Evolutionary conservation across 2,113 vertebrate genomes (phyloP).

Genomic region (Semnopithecus entellus): DNA sequence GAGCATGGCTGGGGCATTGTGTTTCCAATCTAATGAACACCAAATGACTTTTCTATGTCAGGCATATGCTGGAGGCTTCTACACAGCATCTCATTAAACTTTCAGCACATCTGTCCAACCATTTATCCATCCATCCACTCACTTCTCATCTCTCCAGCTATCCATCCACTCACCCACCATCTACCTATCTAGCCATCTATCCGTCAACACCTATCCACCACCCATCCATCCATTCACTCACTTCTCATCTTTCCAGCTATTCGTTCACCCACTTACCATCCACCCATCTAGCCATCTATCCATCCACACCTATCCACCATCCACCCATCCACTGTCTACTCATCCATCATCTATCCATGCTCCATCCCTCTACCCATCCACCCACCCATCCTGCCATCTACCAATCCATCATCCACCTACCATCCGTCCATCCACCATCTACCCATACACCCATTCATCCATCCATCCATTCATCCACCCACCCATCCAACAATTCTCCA

Average conservation of each 20-base stretch:
- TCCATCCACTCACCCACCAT: rapidly evolving
- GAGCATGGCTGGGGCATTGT: background rate
- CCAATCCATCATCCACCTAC: background rate
- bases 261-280: background rate
- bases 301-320: background rate
- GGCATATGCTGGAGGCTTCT: background rate
- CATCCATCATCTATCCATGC: background rate
- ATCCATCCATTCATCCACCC: background rate
- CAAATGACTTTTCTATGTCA: background rate
- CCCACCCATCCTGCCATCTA: background rate
- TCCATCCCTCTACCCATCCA: no score
- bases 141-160: no score
- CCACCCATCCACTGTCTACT: background rate
- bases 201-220: rapidly evolving
- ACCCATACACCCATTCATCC: background rate
- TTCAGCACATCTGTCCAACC: background rate
- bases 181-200: background rate
- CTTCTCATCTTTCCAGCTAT: background rate
- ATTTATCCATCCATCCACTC: rapidly evolving
- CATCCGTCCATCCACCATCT: background rate
- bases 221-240: no score
- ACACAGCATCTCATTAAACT: background rate
- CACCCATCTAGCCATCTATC: background rate
- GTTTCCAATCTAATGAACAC: background rate
- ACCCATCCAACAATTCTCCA: background rate